Evolutionary conservation across 2,113 vertebrate genomes (phyloP).

Genomic region (Ammodytes marinus): DNA sequence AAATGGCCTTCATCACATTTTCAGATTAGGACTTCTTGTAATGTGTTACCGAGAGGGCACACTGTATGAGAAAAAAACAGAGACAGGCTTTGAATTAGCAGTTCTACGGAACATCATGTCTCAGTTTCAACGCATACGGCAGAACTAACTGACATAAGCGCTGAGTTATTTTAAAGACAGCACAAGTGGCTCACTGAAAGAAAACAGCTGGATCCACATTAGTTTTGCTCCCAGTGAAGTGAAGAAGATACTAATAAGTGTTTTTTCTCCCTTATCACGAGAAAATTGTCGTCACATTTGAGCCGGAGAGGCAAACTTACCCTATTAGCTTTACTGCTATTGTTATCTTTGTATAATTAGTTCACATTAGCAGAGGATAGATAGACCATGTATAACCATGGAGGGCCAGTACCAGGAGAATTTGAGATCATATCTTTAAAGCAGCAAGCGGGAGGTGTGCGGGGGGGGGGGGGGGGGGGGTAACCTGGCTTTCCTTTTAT

Average conservation of each 20-base stretch:
- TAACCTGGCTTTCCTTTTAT: constrained; percentile 6
- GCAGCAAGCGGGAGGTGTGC: constrained; percentile 15
- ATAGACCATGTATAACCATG: constrained; percentile 1
- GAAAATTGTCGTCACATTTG: constrained; percentile 40
- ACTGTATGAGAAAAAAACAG: constrained; percentile 11
- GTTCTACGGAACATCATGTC: constrained; percentile 16
- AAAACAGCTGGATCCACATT: constrained; percentile 21
- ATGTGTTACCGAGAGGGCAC: constrained; percentile 15
- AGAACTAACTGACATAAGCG: constrained; percentile 24
- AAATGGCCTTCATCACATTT: constrained; percentile 48
- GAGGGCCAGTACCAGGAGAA: constrained; percentile 8
- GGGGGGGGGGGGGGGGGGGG: background rate
- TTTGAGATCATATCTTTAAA: background rate
- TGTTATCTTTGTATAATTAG: constrained; percentile 57
- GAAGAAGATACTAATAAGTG: constrained; percentile 8
- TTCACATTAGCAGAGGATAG: constrained; percentile 45
- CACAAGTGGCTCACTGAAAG: constrained; percentile 14
- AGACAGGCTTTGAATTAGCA: constrained; percentile 65
- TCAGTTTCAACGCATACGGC: constrained; percentile 24
- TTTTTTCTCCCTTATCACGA: constrained; percentile 35
- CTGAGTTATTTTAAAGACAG: constrained; percentile 43
- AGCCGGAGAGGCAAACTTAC: constrained; percentile 29
- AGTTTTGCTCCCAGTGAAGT: constrained; percentile 23
- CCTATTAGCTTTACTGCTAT: constrained; percentile 29
- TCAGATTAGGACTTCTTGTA: constrained; percentile 23